Base-by-base conservation (phyloP, 2,113 vertebrate species). In the Coptodon rendalli region DNA sequence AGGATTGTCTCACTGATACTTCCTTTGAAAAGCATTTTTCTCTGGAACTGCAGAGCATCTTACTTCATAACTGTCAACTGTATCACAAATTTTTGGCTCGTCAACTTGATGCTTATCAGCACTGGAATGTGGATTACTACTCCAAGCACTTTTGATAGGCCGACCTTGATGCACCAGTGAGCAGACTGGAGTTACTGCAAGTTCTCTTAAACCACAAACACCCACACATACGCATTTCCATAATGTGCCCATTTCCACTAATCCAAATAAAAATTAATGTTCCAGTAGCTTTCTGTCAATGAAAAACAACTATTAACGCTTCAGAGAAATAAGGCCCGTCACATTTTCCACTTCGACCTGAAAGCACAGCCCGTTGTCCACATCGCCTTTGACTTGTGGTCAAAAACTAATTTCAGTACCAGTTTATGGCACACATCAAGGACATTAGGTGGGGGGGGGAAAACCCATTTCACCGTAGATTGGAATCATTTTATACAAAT, bases 251-350 rank as follows among this genome's bases (percentile, higher is more conserved):
- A 7, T 76, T 76, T 6, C 40, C 40, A 76, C 22, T 76, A 29
- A 48, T 76, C 24, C 40, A 76, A 48, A 76, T 76, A 27, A 76
- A 76, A 76, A 76, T 73, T 27, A 45, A 73, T 45, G 22, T 45
- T 48, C 68, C 68, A 76, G 40, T 76, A 48, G 68, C 17, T 76
- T 76, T 76, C 68, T 76, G 12, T 76, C 68, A 76, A 76, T 45
- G 8, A 45, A 48, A 73, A 73, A 48, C 40, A 48, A 76, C 61
- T 29, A 76, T 76, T 48, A 76, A 48, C 9, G 4, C 68, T 76
- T 76, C 68, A 76, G 48, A 76, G 68, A 29, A 76, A 76, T 76
- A 48, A 48, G 6, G 68, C 24, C 40, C 43, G 40, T 48, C 68
- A 76, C 40, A 29, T 76, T 76, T 76, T 76, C 24, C 68, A 76